Percentiles rank a stretch among this genome's conserved stretches.
Conservation (phyloP, 2,113 vertebrate genomes). For the Nothobranchius kuhntae region DNA sequence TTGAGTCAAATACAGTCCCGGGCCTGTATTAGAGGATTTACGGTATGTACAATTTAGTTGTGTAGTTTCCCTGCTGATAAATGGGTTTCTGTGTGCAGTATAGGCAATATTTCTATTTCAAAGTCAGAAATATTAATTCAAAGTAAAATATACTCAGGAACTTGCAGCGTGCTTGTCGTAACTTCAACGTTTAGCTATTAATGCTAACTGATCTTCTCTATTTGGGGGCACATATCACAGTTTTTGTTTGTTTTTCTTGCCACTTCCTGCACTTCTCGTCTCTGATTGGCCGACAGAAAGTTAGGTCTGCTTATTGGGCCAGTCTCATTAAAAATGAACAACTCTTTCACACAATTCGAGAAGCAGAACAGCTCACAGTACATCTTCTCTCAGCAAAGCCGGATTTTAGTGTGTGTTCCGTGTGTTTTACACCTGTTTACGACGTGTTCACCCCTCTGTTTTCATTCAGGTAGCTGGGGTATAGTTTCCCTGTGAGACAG, state of each 20-base stretch:
- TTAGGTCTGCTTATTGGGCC: neutral
- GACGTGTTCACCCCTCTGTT: constrained; percentile 54
- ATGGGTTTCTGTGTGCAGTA: neutral
- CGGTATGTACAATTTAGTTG: neutral
- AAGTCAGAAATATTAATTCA: neutral
- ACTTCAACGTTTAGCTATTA: neutral
- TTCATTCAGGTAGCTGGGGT: constrained; percentile 75
- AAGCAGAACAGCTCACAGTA: neutral
- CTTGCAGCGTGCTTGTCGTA: no score
- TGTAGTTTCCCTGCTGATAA: neutral
- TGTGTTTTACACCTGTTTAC: constrained; percentile 19
- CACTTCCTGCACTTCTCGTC: neutral
- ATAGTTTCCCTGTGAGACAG: constrained; percentile 77
- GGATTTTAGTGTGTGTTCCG: neutral
- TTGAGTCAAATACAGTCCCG: no score
- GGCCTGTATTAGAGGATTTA: no score
- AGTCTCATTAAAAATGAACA: constrained; percentile 8
- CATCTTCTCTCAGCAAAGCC: neutral
- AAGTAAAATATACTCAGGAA: neutral
- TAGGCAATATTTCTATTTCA: neutral
- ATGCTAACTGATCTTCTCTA: neutral
- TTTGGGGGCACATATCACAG: neutral
- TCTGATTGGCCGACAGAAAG: constrained; percentile 19
- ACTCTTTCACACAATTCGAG: neutral
- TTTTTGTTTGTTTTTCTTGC: neutral